Evolutionary conservation across 92 coral and sea anemone species (phyloP), one percentile per base, ranked within the genome.

Genomic region (Bergia sp.): DNA sequence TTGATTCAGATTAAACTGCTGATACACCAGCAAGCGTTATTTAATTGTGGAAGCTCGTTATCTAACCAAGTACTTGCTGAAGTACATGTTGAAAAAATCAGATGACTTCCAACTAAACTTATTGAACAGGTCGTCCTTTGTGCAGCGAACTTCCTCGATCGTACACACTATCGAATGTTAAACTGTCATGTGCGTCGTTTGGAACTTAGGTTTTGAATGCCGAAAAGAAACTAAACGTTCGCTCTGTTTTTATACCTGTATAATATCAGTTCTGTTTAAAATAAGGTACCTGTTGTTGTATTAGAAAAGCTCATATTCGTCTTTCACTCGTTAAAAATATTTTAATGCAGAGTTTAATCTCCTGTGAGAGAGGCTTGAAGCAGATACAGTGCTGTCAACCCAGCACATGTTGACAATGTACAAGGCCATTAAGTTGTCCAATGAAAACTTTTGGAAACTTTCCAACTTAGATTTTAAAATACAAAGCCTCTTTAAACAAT

Each of bases 401-500:
- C 2, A 41, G 75, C 58, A 64, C 86, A 64, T 82, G 55, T 82
- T 13, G 23, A 0, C 41, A 7, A 44, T 42, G 65, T 66, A 21
- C 42, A 82, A 21, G 39, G 39, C 23, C 21, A 71, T 41, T 66
- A n/a, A 12, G 42, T 73, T 73, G 77, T 38, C 77, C 18, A 37
- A 73, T 13, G 15, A 37, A 3, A 39, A 65, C 23, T 64, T 82
- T 61, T 82, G 86, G 77, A 82, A 82, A 42, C 72, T 38, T 82
- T 82, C 86, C 77, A 82, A 65, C 55, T 50, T 50, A 10, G 23
- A 7, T 38, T 29, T 29, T 29, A 29, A 29, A 29, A 29, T 16
- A 78, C 65, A 84, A 21, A 69, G 37, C 67, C 47, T 84, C 45
- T 84, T 84, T 37, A 84, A 73, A 45, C 77, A 49, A 71, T 84